Conservation (phyloP, 2,797 vertebrate genomes). For the Falco biarmicus region DNA sequence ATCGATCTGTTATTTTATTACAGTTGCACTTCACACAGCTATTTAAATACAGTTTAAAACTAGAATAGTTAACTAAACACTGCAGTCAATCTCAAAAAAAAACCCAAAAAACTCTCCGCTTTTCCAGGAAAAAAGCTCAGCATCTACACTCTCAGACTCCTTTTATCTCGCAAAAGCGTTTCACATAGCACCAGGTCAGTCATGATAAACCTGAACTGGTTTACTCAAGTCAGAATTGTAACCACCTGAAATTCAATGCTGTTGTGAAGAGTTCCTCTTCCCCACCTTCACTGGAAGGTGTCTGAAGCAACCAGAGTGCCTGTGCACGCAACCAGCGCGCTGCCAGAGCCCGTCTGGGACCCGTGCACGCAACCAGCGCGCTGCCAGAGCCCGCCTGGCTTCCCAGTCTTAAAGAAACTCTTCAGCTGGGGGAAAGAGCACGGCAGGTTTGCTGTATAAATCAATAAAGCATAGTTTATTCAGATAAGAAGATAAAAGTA, state of each 20-base stretch:
- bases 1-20: neutral
- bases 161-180: neutral
- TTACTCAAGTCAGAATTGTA: neutral
- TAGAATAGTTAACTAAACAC: neutral
- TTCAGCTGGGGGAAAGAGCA: neutral
- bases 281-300: neutral
- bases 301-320: neutral
- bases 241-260: neutral
- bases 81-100: neutral
- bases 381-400: accelerated
- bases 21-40: neutral
- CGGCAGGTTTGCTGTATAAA: neutral
- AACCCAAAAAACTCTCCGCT: neutral
- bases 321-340: too few relatives aligned
- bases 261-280: neutral
- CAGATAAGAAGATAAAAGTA: neutral
- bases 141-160: neutral
- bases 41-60: neutral
- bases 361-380: accelerated
- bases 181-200: neutral
- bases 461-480: neutral
- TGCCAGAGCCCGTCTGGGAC: too few relatives aligned
- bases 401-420: neutral
- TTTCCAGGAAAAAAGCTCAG: neutral
- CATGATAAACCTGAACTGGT: neutral